Conservation (phyloP, 1,140 invertebrate species). For the Trichonephila clavipes region DNA sequence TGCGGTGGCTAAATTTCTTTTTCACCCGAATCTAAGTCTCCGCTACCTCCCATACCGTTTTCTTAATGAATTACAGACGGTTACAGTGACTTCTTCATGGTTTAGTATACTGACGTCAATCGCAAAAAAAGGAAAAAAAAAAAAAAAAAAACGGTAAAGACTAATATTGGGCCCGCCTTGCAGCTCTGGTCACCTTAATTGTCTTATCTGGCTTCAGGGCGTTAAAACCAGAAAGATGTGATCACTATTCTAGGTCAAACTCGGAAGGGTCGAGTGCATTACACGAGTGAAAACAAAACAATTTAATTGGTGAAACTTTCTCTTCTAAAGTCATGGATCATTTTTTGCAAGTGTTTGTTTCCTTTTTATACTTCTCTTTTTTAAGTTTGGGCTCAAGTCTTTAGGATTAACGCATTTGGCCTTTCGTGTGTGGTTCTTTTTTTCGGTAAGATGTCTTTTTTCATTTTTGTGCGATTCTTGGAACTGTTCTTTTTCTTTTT, state of each 20-base stretch:
- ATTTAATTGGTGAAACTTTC: background rate
- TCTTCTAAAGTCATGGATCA: background rate
- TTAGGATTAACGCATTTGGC: background rate
- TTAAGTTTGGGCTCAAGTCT: background rate
- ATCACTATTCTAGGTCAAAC: background rate
- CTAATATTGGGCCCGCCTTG: background rate
- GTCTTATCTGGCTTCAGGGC: background rate
- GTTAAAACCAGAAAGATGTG: constrained; percentile 6
- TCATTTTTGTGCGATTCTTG: background rate
- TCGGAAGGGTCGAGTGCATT: background rate
- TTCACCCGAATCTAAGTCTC: background rate
- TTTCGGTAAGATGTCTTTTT: background rate
- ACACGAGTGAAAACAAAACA: background rate
- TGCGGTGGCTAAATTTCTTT: background rate
- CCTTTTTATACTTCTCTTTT: background rate
- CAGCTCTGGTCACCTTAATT: background rate
- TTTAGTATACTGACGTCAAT: background rate
- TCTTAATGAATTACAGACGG: background rate
- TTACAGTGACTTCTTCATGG: background rate
- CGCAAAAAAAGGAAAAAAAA: background rate
- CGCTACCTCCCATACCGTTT: background rate
- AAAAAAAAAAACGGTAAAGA: background rate
- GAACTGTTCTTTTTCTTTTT: background rate
- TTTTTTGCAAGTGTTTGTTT: background rate
- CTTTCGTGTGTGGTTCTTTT: background rate